A percentile compares a stretch with the other conserved stretches of the same genome.
These are phyloP conservation scores for Steinernema feltiae DNA, from an alignment of 1,140 invertebrate genomes.

Conservation along the genomic window DNA sequence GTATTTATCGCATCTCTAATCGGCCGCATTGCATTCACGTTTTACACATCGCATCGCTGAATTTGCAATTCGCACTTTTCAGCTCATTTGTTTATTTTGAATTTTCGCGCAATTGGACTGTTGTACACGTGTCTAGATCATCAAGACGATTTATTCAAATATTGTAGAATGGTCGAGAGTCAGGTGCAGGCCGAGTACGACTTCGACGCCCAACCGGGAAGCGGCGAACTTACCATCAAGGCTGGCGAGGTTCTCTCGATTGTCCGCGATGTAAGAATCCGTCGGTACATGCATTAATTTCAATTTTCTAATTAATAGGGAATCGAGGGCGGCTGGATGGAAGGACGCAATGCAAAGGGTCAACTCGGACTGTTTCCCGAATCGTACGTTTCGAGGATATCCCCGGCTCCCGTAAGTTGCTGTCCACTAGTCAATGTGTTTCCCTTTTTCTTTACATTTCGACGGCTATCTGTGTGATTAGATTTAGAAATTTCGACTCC, in stretches of 20 bases:
- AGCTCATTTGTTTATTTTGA: too few relatives aligned
- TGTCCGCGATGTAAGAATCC: conserved; percentile 66
- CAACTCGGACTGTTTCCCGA: conserved; percentile 52
- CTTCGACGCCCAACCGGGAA: conserved; percentile 78
- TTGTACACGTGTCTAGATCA: too few relatives aligned
- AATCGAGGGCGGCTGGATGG: conserved; percentile 56
- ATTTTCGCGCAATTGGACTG: too few relatives aligned
- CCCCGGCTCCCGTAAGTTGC: neutral
- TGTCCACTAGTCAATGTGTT: too few relatives aligned
- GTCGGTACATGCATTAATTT: neutral
- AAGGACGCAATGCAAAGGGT: conserved; percentile 52
- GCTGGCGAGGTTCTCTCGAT: conserved; percentile 77
- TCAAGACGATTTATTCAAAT: too few relatives aligned
- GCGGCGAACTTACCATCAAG: conserved; percentile 78
- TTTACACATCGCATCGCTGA: too few relatives aligned
- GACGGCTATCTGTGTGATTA: conserved; percentile 19
- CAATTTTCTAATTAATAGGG: conserved; percentile 30
- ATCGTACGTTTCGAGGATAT: conserved; percentile 41
- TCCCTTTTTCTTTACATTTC: conserved; percentile 1
- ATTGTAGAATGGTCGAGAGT: neutral
- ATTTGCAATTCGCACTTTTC: too few relatives aligned
- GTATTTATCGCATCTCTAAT: too few relatives aligned
- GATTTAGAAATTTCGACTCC: too few relatives aligned
- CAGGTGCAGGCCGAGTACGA: conserved; percentile 67
- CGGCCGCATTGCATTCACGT: too few relatives aligned